phyloP scores from a whole-genome alignment of 1,140 invertebrate species.

The Nixonia krombeini region DNA sequence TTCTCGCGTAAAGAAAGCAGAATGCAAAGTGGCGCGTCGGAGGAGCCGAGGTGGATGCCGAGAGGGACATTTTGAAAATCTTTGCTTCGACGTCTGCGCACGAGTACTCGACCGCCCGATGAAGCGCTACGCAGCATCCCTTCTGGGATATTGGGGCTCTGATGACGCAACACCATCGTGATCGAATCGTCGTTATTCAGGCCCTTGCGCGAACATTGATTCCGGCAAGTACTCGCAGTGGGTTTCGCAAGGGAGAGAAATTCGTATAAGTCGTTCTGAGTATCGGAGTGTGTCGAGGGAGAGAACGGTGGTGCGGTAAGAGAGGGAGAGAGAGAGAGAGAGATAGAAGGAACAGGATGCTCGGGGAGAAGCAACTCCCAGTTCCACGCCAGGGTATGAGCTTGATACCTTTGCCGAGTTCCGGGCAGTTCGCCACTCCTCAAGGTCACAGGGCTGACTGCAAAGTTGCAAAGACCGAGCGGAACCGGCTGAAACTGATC shows the following conservation, averaged over 20 bases:
- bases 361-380: slow-evolving; percentile 25
- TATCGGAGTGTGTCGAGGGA: no score
- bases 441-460: slow-evolving; percentile 36
- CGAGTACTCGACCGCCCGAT: slow-evolving; percentile 13
- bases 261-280: no score
- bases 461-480: slow-evolving; percentile 61
- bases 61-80: slow-evolving; percentile 56
- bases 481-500: slow-evolving; percentile 55
- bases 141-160: slow-evolving; percentile 11
- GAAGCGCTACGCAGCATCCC: slow-evolving; percentile 46
- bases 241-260: neutral
- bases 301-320: neutral
- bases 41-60: neutral
- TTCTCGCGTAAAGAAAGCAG: no score
- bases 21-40: slow-evolving; percentile 1
- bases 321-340: neutral
- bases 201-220: neutral
- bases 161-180: slow-evolving; percentile 29
- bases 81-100: slow-evolving; percentile 64
- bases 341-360: slow-evolving; percentile 13
- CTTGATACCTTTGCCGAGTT: slow-evolving; percentile 58
- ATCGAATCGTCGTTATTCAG: neutral
- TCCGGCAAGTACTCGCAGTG: slow-evolving; percentile 4
- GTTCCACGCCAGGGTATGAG: slow-evolving; percentile 31
- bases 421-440: slow-evolving; percentile 21